phyloP scores from a whole-genome alignment of 2,888 invertebrate species.

The Pomacea canaliculata region DNA sequence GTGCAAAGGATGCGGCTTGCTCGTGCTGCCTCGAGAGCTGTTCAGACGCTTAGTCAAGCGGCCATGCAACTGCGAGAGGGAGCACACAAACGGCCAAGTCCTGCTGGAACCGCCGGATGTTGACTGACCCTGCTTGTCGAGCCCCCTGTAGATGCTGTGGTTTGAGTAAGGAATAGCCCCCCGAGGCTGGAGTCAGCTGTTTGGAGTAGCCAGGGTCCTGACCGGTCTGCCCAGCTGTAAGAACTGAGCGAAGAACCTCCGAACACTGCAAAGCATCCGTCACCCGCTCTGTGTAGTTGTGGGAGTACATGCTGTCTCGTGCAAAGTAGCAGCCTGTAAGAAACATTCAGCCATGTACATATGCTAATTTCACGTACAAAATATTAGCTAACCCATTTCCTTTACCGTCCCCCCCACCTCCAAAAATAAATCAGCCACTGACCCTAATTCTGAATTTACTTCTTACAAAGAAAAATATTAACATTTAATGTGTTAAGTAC shows the following conservation, averaged over 20 bases:
- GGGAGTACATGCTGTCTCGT: slow-evolving; percentile 53
- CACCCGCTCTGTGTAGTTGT: slow-evolving; percentile 53
- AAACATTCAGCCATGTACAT: neutral
- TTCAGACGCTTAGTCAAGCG: too few relatives aligned
- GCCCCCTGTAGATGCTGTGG: neutral
- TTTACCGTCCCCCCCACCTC: too few relatives aligned
- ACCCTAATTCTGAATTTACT: too few relatives aligned
- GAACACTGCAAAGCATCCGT: neutral
- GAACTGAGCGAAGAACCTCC: neutral
- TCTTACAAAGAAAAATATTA: too few relatives aligned
- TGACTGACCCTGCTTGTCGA: too few relatives aligned
- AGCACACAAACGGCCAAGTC: neutral
- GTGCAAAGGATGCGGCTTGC: neutral
- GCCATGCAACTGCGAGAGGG: neutral
- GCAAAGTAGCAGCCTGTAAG: slow-evolving; percentile 61
- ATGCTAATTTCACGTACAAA: too few relatives aligned
- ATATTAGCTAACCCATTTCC: too few relatives aligned
- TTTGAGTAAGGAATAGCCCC: neutral
- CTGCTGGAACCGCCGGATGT: neutral
- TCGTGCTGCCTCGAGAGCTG: neutral
- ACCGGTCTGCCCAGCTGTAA: neutral
- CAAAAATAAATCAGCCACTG: too few relatives aligned
- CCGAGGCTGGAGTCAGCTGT: neutral
- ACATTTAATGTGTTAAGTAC: too few relatives aligned
- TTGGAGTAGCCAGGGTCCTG: neutral